These are phyloP conservation scores for Nomada lathburiana DNA, from an alignment of 2,888 invertebrate genomes.

Conservation along the genomic window DNA sequence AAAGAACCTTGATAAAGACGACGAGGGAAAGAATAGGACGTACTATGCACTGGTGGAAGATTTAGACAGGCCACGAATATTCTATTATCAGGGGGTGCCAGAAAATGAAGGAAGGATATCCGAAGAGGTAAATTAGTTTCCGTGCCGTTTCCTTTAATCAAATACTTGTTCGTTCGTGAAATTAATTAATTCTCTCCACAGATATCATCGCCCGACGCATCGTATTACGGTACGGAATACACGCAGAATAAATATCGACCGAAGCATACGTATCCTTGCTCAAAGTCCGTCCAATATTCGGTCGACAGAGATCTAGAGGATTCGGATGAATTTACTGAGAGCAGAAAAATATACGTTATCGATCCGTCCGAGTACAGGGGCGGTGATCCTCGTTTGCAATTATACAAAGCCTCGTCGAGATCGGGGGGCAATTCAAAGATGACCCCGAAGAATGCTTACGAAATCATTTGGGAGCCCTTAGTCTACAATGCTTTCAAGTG, in stretches of 20 bases:
- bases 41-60: conserved; percentile 66
- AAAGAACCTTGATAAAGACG: neutral
- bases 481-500: neutral
- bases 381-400: conserved; percentile 52
- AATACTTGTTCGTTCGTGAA: neutral
- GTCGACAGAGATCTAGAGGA: conserved; percentile 10
- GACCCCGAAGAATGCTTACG: neutral
- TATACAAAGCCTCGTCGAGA: conserved; percentile 7
- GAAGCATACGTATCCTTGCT: neutral
- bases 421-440: neutral
- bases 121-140: conserved; percentile 30
- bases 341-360: conserved; percentile 55
- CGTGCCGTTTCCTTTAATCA: neutral
- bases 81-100: conserved; percentile 7
- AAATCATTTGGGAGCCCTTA: neutral
- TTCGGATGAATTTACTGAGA: conserved; percentile 15
- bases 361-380: conserved; percentile 66
- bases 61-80: conserved; percentile 52
- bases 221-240: neutral
- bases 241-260: neutral
- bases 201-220: neutral
- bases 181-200: conserved; percentile 16
- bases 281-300: conserved; percentile 4
- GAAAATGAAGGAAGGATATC: neutral
- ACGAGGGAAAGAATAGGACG: conserved; percentile 16